A percentile compares a stretch with the other conserved stretches of the same genome.
Evolutionary conservation across 2,888 invertebrate genomes (phyloP).

Genomic region (Aphrophora alni): DNA sequence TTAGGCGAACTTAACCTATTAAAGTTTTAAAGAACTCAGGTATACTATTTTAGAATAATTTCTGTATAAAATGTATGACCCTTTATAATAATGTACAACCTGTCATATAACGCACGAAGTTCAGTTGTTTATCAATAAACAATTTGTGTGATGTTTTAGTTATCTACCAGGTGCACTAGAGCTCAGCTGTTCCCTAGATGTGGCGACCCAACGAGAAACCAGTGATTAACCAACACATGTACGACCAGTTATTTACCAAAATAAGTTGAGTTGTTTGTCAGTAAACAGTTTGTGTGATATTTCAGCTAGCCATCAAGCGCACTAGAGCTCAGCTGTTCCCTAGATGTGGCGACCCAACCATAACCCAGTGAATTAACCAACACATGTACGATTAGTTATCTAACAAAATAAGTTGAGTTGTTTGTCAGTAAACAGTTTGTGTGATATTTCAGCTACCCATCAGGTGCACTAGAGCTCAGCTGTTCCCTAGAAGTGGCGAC

Average conservation of each 20-base stretch:
- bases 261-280: too few species aligned
- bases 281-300: too few species aligned
- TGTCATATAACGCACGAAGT: too few species aligned
- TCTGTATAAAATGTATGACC: too few species aligned
- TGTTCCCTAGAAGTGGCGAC: not conserved
- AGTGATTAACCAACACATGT: not conserved
- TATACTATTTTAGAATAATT: too few species aligned
- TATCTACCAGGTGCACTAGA: not conserved
- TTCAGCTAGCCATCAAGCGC: not conserved
- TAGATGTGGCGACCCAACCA: not conserved
- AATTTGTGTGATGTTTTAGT: not conserved
- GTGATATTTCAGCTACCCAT: not conserved
- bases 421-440: too few species aligned
- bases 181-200: not conserved
- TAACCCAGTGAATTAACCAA: not conserved
- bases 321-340: not conserved
- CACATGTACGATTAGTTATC: not conserved
- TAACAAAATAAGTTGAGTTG: not conserved
- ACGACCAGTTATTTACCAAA: not conserved
- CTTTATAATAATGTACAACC: too few species aligned
- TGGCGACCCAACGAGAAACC: not conserved
- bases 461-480: not conserved
- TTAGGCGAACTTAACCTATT: too few species aligned
- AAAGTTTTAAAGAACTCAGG: too few species aligned
- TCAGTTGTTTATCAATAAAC: too few species aligned